These are phyloP conservation scores for Nanorana parkeri DNA, from an alignment of 2,113 vertebrate species.

Conservation along the genomic window DNA sequence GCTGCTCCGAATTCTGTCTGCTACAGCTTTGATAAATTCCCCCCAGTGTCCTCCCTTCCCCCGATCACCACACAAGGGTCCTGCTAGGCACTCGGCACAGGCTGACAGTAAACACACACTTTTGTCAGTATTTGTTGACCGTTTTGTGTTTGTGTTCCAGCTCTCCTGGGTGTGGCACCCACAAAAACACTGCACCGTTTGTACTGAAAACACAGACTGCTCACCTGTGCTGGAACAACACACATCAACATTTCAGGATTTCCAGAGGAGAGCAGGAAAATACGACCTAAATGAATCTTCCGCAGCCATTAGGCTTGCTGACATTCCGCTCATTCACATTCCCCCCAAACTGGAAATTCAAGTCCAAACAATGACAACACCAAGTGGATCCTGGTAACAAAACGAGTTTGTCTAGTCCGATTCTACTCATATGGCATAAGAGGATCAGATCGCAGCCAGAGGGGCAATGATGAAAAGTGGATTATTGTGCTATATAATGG, in stretches of 20 bases:
- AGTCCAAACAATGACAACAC: not conserved
- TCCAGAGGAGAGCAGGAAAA: not conserved
- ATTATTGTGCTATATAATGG: too few relatives aligned
- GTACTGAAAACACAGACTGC: not conserved
- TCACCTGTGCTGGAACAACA: slow-evolving; percentile 16
- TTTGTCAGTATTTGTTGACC: not conserved
- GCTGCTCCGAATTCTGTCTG: too few relatives aligned
- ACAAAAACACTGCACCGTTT: slow-evolving; percentile 5
- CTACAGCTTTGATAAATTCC: too few relatives aligned
- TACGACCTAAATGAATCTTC: not conserved
- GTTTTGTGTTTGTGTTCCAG: not conserved
- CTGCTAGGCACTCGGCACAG: not conserved
- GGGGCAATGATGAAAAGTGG: not conserved
- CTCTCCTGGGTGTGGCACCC: slow-evolving; percentile 19
- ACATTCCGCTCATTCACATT: not conserved
- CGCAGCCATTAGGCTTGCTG: not conserved
- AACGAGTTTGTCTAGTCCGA: not conserved
- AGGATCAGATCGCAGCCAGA: not conserved
- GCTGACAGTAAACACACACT: not conserved
- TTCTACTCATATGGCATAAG: not conserved
- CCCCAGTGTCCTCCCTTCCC: not conserved
- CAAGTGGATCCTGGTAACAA: not conserved
- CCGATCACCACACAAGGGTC: not conserved
- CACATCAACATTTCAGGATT: not conserved
- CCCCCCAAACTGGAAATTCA: slow-evolving; percentile 29